Conservation (phyloP, 2,113 vertebrate genomes). For the Camelus bactrianus region DNA sequence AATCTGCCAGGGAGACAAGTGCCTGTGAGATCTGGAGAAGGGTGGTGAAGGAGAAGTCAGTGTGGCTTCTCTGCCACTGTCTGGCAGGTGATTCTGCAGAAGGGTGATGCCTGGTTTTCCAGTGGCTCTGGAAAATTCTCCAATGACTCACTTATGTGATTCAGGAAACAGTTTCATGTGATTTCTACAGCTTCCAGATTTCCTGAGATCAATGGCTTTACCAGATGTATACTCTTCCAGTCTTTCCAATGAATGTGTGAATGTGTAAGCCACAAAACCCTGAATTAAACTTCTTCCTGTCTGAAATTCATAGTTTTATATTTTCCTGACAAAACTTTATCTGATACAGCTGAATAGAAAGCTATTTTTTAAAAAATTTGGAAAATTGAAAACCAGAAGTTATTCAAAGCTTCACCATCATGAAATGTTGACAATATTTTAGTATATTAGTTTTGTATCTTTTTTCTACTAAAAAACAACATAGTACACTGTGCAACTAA, state of each 20-base stretch:
- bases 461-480: neutral
- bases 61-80: neutral
- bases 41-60: neutral
- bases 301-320: neutral
- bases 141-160: neutral
- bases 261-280: neutral
- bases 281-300: neutral
- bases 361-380: neutral
- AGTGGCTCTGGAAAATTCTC: neutral
- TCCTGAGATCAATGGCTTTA: neutral
- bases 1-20: neutral
- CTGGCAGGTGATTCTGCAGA: neutral
- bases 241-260: neutral
- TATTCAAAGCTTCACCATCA: neutral
- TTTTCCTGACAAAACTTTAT: neutral
- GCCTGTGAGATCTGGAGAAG: neutral
- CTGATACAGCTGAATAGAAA: neutral
- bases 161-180: neutral
- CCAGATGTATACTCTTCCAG: neutral
- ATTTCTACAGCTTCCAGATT: neutral
- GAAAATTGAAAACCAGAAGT: neutral
- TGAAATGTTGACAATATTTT: neutral
- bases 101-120: neutral
- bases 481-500: neutral
- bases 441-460: neutral